Conservation (phyloP, 2,797 vertebrate genomes). For the Scarus forsteni region DNA sequence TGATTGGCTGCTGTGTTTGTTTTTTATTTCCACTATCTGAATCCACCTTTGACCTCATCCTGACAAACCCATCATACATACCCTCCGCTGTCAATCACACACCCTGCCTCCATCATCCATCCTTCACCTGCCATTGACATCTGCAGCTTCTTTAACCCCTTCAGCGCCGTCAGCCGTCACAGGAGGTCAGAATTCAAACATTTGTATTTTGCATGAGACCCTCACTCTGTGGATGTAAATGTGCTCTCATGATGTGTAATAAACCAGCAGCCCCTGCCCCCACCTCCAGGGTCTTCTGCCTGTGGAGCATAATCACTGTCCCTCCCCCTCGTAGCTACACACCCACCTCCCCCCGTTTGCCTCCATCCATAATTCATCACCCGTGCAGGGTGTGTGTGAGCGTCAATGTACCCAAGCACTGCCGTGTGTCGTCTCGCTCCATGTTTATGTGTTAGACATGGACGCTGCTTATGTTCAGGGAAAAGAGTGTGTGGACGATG, state of each 20-base stretch:
- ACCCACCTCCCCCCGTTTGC: constrained; percentile 27
- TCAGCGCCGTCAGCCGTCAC: background rate
- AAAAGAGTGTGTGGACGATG: background rate
- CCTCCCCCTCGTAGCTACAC: constrained; percentile 5
- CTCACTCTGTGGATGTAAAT: constrained; percentile 47
- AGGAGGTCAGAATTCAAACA: background rate
- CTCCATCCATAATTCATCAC: constrained; percentile 77
- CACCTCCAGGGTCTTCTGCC: constrained; percentile 42
- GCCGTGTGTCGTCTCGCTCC: background rate
- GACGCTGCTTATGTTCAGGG: background rate
- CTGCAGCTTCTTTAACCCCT: constrained; percentile 1
- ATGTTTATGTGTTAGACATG: constrained; percentile 5
- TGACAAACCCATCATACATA: constrained; percentile 11
- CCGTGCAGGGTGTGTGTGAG: constrained; percentile 25
- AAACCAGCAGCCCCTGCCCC: constrained; percentile 35
- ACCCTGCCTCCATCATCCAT: background rate
- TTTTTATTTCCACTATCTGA: constrained; percentile 1
- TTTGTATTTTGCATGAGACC: background rate
- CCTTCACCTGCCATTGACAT: constrained; percentile 11
- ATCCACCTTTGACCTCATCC: constrained; percentile 28
- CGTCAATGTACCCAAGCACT: constrained; percentile 28
- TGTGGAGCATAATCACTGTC: constrained; percentile 59
- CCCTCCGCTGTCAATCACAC: constrained; percentile 12
- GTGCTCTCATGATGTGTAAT: constrained; percentile 45
- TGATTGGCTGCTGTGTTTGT: constrained; percentile 7